Evolutionary conservation across 2,113 vertebrate species (phyloP), one percentile per base, ranked within the genome.

Genomic region (Prunella fulvescens): DNA sequence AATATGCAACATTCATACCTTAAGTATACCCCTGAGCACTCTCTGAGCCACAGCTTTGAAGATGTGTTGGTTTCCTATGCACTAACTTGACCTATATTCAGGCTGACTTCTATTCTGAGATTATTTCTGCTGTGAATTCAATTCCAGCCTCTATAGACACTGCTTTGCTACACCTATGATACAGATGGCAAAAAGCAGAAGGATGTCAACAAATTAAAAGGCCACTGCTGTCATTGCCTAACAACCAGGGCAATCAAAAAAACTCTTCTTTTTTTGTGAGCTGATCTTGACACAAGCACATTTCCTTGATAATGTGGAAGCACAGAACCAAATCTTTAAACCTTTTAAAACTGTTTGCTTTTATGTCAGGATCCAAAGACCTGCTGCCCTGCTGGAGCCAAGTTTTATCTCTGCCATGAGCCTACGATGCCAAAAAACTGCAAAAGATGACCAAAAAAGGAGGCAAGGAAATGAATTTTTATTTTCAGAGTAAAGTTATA

Each of bases 11-110:
- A 54, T 84, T 90, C 80, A 81, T 40, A 88, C 86, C 51, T 66
- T 84, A 86, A 90, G 72, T 90, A 81, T 26, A 88, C 80, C 94
- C 94, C 37, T n/a, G 91, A 88, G 96, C 61, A 83, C 78, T 78
- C 74, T 69, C 33, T 58, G 80, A 95, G 76, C 86, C 86, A 78
- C 56, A 90, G 76, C 95, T 96, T 81, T 96, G 95, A 97, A 94
- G 92, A 93, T 84, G 64, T 25, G 33, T 64, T 81, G 80, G 94
- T 88, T 95, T 96, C 92, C 77, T 91, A 10, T 92, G 86, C 72
- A 74, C 83, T 94, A 81, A 60, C 76, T 29, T 95, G 94, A 95
- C 94, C 86, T 96, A 96, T 93, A 95, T 97, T 88, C 86, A 57
- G 50, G 37, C 82, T 93, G 69, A 86, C 60, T 92, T 93, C 90